Percentiles rank a stretch among this genome's conserved stretches.
These are phyloP conservation scores for Leptosomus discolor DNA, from an alignment of 2,113 vertebrate species.

Conservation along the genomic window DNA sequence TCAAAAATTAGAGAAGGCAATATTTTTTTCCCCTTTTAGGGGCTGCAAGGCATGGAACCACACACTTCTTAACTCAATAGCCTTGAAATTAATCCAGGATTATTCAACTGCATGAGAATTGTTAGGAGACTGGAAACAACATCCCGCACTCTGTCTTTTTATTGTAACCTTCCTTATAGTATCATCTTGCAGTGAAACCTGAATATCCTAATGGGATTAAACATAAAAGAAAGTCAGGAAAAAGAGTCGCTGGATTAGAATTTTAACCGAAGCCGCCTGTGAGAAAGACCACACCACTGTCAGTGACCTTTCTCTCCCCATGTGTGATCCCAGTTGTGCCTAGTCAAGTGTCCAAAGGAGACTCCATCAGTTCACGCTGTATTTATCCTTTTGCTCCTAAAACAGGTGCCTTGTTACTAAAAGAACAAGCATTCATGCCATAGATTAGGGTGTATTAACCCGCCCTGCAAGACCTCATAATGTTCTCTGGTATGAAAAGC, in stretches of 20 bases:
- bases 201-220: constrained; percentile 70
- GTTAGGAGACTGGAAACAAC: constrained; percentile 49
- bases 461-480: neutral
- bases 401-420: constrained; percentile 64
- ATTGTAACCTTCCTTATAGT: constrained; percentile 58
- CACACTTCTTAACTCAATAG: constrained; percentile 45
- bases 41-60: neutral
- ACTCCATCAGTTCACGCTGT: constrained; percentile 10
- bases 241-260: constrained; percentile 42
- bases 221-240: constrained; percentile 65
- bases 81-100: constrained; percentile 67
- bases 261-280: constrained; percentile 54
- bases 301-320: constrained; percentile 40
- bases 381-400: constrained; percentile 55
- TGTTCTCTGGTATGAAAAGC: neutral
- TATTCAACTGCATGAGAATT: constrained; percentile 63
- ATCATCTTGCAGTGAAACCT: constrained; percentile 75
- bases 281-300: constrained; percentile 59
- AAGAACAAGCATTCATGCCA: constrained; percentile 2
- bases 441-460: neutral
- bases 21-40: constrained; percentile 18
- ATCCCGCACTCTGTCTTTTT: constrained; percentile 27
- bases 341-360: constrained; percentile 52
- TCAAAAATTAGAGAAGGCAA: neutral
- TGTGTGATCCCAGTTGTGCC: constrained; percentile 22